Conservation (phyloP, 2,113 vertebrate species). For the Crotophaga sulcirostris region DNA sequence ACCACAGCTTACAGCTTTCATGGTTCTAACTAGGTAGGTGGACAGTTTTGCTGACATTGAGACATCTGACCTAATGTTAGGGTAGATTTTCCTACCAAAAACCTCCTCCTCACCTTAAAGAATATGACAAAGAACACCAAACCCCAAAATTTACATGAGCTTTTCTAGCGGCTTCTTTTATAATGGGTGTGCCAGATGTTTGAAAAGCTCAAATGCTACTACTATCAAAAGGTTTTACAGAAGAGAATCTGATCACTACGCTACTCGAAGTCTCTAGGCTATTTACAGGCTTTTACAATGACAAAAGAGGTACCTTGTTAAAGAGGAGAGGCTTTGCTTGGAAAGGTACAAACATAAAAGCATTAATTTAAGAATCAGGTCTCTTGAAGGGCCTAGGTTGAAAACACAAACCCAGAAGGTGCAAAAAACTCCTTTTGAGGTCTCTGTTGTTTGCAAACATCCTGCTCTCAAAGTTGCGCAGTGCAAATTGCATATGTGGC, state of each 20-base stretch:
- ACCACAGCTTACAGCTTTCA: background rate
- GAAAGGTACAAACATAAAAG: background rate
- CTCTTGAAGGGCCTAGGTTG: background rate
- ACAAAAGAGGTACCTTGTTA: background rate
- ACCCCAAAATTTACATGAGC: background rate
- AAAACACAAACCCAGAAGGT: background rate
- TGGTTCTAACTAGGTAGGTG: background rate
- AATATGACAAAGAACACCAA: background rate
- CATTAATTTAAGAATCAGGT: background rate
- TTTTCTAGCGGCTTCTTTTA: background rate
- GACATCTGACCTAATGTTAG: background rate
- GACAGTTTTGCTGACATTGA: background rate
- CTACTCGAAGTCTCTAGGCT: background rate
- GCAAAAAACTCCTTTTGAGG: background rate
- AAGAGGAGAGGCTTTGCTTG: background rate
- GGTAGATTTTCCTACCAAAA: background rate
- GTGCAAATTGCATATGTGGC: background rate
- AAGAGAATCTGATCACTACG: background rate
- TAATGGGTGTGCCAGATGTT: background rate
- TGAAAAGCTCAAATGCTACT: background rate
- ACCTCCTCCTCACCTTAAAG: background rate
- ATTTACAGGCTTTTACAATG: background rate
- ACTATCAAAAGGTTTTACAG: background rate
- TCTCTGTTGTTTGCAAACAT: constrained; percentile 20
- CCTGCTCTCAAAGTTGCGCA: background rate